Evolutionary conservation across 2,113 vertebrate species (phyloP).

Genomic region (Dinomys branickii): DNA sequence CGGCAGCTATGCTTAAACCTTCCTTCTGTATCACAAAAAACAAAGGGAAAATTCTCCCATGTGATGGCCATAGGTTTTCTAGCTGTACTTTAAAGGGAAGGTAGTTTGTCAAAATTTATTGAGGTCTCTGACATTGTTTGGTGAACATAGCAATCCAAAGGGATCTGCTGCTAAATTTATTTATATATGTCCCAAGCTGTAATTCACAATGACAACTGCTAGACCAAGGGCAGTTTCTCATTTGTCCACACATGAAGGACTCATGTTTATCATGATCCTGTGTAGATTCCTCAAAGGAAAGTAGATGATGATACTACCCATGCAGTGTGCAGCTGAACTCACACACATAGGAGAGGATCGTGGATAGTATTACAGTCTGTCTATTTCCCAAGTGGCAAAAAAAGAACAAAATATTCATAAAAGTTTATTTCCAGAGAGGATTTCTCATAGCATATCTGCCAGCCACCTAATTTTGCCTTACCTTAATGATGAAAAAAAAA

Average conservation of each 20-base stretch:
- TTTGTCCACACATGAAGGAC: background rate
- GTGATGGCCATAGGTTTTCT: background rate
- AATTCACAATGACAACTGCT: conserved; percentile 31
- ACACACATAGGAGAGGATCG: background rate
- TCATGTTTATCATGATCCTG: background rate
- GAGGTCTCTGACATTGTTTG: conserved; percentile 10
- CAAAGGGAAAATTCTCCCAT: background rate
- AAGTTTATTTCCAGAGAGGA: background rate
- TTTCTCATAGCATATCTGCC: background rate
- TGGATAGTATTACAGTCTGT: background rate
- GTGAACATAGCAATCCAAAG: conserved; percentile 28
- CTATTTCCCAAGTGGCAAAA: background rate
- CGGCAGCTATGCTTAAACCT: background rate
- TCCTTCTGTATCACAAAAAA: background rate
- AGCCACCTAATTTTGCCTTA: background rate
- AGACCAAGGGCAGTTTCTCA: background rate
- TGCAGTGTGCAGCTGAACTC: background rate
- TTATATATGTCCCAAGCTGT: background rate
- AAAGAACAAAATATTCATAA: background rate
- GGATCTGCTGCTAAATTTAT: background rate
- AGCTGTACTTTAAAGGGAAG: conserved; percentile 6
- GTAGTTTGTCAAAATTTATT: conserved; percentile 14
- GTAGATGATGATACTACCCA: background rate
- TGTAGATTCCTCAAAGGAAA: background rate
- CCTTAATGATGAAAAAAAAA: background rate